Base-by-base conservation (phyloP, 2,888 invertebrate species). In the Heliconius hortense region DNA sequence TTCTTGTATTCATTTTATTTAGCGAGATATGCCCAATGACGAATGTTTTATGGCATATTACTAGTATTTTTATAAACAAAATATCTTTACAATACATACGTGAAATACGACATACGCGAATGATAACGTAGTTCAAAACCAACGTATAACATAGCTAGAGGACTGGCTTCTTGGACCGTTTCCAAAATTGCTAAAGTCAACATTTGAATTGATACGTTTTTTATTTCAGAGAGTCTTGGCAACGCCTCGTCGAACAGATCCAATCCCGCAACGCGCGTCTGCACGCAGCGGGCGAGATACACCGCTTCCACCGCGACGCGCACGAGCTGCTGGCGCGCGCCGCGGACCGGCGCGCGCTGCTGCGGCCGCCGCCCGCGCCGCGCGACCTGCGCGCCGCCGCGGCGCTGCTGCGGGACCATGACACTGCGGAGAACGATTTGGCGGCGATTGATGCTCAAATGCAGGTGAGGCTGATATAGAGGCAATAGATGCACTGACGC, bases 241-340 rank as follows among this genome's bases (percentile, higher is more conserved):
- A 97, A 80, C 96, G 97, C 67, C 95, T 99, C 0, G 95, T 98
- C 71, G 97, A 97, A 72, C 96, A 98, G 86, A 97, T 99, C 76
- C 97, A 97, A 82, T 96, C 97, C 70, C 96, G 99, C 21, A 98
- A 98, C 80, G 96, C 97, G 78, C 96, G 98, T 63, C 94, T 99
- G 60, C 96, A 97, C 86, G 99, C 98, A 0, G 99, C 99, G 1
- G 99, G 98, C 15, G 98, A 99, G 93, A 98, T 99, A 81, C 99
- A 99, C 90, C 96, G 98, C 74, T 99, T 99, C 95, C 99, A 99
- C 92, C 96, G 99, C 73, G 99, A 99, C 90, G 98, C 97, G 1
- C 97, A 97, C 31, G 99, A 99, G 86, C 97, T 98, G 2, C 90
- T 98, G 13, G 96, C 97, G 62, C 95, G 99, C 35, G 98, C 98